phyloP scores from a whole-genome alignment of 2,113 vertebrate genomes.

The Blennius ocellaris region DNA sequence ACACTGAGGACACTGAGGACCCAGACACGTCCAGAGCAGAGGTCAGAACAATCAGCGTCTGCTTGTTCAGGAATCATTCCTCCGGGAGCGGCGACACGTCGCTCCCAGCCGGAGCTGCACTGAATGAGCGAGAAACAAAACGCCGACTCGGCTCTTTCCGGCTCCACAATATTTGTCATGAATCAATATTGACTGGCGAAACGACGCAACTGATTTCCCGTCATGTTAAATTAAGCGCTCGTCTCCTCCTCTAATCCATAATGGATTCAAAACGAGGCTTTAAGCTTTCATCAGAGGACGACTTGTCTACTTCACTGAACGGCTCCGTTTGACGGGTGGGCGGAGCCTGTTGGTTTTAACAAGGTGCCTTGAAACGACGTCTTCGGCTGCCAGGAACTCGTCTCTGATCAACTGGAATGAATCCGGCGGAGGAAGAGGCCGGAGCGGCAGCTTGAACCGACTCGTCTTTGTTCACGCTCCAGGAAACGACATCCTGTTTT shows the following conservation, averaged over 20 bases:
- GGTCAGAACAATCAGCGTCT: no score
- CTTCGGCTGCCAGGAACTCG: neutral
- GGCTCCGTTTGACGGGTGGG: neutral
- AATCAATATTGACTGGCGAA: constrained; percentile 35
- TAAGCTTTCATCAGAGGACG: neutral
- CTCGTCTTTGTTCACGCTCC: neutral
- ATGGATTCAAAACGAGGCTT: neutral
- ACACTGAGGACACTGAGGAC: no score
- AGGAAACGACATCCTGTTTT: no score
- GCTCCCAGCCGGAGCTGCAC: constrained; percentile 16
- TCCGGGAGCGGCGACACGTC: constrained; percentile 16
- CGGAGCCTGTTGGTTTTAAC: neutral
- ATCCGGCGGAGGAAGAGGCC: neutral
- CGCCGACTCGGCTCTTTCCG: neutral
- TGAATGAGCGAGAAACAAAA: constrained; percentile 8
- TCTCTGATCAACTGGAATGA: constrained; percentile 1
- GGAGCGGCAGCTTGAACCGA: neutral
- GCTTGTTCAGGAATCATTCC: constrained; percentile 51
- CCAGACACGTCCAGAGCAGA: no score
- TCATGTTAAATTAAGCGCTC: constrained; percentile 8
- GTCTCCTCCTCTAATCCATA: constrained; percentile 3
- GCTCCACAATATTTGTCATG: constrained; percentile 15
- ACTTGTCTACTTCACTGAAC: neutral
- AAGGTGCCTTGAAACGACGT: neutral
- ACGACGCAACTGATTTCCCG: constrained; percentile 12